phyloP scores from a whole-genome alignment of 1,140 invertebrate species.

The Vanessa tameamea region DNA sequence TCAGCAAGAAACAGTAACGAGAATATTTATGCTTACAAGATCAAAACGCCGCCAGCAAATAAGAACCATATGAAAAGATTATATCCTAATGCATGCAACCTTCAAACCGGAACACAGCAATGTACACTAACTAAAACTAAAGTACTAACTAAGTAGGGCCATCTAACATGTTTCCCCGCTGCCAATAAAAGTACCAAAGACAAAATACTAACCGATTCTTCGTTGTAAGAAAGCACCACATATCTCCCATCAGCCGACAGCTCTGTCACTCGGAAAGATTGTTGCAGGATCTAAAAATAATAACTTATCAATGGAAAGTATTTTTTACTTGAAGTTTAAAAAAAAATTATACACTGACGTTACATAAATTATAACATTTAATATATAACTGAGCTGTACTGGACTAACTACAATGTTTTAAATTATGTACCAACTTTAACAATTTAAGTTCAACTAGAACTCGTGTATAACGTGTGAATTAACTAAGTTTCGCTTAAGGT shows the following conservation, averaged over 20 bases:
- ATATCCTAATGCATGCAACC: neutral
- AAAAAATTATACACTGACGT: neutral
- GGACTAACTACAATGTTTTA: neutral
- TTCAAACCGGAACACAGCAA: neutral
- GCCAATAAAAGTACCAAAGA: no score
- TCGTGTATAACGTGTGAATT: constrained; percentile 23
- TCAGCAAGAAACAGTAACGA: no score
- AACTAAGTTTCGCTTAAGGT: constrained; percentile 19
- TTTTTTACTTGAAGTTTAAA: neutral
- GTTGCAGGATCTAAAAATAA: constrained; percentile 60
- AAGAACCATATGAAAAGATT: neutral
- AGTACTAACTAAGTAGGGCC: no score
- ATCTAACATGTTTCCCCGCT: no score
- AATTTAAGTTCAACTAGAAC: constrained; percentile 38
- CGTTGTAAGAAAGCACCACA: constrained; percentile 58
- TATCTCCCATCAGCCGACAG: constrained; percentile 55
- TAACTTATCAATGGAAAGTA: neutral
- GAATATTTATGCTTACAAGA: no score
- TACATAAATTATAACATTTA: constrained; percentile 4
- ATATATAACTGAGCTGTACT: constrained; percentile 13
- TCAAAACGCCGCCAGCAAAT: no score
- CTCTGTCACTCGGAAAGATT: constrained; percentile 53
- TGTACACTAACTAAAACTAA: neutral
- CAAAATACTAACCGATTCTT: constrained; percentile 54
- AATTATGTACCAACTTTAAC: constrained; percentile 13